A percentile compares a stretch with the other conserved stretches of the same genome.
Conservation (phyloP, 2,888 invertebrate genomes). For the Priocnemis perturbator region DNA sequence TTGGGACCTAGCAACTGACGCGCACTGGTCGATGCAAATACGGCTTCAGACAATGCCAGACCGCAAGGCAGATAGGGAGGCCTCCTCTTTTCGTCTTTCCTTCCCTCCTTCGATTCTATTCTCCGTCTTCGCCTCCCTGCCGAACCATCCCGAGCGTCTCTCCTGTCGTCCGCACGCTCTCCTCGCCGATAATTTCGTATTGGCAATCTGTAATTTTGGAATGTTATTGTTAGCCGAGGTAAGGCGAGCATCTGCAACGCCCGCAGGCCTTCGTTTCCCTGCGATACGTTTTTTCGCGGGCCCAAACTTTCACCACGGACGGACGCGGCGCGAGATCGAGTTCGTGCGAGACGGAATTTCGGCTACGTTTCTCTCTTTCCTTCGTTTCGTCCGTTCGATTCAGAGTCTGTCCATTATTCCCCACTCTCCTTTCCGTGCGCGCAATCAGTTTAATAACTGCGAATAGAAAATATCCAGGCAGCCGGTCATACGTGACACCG, state of each 20-base stretch:
- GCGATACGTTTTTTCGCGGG: conserved; percentile 37
- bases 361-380: no score
- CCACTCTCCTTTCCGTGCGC: no score
- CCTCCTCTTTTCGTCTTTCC: conserved; percentile 26
- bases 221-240: conserved; percentile 62
- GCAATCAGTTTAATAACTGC: conserved; percentile 10
- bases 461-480: conserved; percentile 12
- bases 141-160: neutral
- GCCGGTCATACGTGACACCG: conserved; percentile 30
- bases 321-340: conserved; percentile 1
- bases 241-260: conserved; percentile 62
- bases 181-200: conserved; percentile 64
- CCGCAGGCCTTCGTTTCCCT: conserved; percentile 12
- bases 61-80: conserved; percentile 13
- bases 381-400: no score
- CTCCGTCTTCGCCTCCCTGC: neutral
- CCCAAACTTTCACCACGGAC: conserved; percentile 55
- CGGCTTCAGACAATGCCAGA: conserved; percentile 68
- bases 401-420: no score
- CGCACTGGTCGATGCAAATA: conserved; percentile 53
- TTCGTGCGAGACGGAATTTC: no score
- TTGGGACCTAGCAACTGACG: conserved; percentile 68
- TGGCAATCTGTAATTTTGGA: conserved; percentile 67
- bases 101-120: conserved; percentile 37
- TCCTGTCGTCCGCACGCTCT: neutral